phyloP scores from a whole-genome alignment of 2,888 invertebrate species.

The Linyphia triangularis region DNA sequence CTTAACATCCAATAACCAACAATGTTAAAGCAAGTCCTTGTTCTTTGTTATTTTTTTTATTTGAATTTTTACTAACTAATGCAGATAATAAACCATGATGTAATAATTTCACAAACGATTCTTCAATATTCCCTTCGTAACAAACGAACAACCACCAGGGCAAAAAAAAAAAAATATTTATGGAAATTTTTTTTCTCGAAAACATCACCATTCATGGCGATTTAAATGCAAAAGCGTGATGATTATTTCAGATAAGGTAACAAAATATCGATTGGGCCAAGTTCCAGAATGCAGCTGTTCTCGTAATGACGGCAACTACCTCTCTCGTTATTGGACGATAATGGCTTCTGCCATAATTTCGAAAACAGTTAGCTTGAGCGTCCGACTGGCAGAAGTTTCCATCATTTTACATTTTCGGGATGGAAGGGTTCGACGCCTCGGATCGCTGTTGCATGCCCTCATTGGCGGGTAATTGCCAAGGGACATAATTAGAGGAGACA shows the following conservation, averaged over 20 bases:
- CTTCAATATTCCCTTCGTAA: no score
- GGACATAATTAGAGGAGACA: constrained; percentile 18
- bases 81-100: no score
- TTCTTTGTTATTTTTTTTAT: no score
- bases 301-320: constrained; percentile 55
- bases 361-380: constrained; percentile 17
- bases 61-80: no score
- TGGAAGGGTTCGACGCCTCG: constrained; percentile 17
- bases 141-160: no score
- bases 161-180: no score
- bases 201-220: constrained; percentile 28
- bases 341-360: constrained; percentile 51
- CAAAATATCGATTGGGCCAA: constrained; percentile 51
- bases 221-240: constrained; percentile 1
- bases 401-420: constrained; percentile 35
- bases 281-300: constrained; percentile 47
- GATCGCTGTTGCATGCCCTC: constrained; percentile 16
- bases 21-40: no score
- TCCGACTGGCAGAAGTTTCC: constrained; percentile 20
- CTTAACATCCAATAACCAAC: no score
- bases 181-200: no score
- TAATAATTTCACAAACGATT: no score
- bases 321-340: constrained; percentile 50
- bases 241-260: constrained; percentile 45
- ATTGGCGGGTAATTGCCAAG: constrained; percentile 11